phyloP scores from a whole-genome alignment of 2,113 vertebrate genomes.

The Epinephelus cyanopodus region DNA sequence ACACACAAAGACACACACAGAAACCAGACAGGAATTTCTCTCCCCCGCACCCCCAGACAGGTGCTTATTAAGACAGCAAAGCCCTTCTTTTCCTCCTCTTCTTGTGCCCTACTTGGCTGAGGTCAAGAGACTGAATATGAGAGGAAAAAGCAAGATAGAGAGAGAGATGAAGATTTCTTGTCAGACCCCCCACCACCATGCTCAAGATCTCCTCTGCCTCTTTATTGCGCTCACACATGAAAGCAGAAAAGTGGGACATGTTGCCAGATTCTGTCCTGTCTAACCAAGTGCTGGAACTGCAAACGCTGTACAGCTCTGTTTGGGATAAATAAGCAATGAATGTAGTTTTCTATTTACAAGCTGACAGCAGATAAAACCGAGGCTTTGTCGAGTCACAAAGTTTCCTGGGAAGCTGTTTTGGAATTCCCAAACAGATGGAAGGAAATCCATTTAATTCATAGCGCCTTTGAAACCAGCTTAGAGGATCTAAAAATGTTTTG shows the following conservation, averaged over 20 bases:
- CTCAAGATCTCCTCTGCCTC: slow-evolving; percentile 2
- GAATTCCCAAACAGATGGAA: slow-evolving; percentile 36
- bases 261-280: slow-evolving; percentile 17
- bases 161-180: slow-evolving; percentile 35
- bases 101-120: slow-evolving; percentile 42
- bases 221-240: not conserved
- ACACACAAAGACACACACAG: slow-evolving; percentile 44
- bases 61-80: slow-evolving; percentile 73
- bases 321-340: slow-evolving; percentile 57
- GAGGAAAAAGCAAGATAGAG: slow-evolving; percentile 34
- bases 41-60: slow-evolving; percentile 60
- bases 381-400: slow-evolving; percentile 23
- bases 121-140: slow-evolving; percentile 62
- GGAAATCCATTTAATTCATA: slow-evolving; percentile 49
- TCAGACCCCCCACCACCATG: slow-evolving; percentile 70
- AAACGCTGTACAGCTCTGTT: slow-evolving; percentile 41
- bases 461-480: slow-evolving; percentile 37
- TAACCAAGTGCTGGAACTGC: slow-evolving; percentile 36
- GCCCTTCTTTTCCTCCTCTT: slow-evolving; percentile 46
- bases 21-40: slow-evolving; percentile 76
- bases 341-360: slow-evolving; percentile 40
- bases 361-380: slow-evolving; percentile 27
- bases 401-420: slow-evolving; percentile 44
- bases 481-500: slow-evolving; percentile 8
- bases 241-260: slow-evolving; percentile 5